Evolutionary conservation across 2,113 vertebrate genomes (phyloP).

Genomic region (Parus major): DNA sequence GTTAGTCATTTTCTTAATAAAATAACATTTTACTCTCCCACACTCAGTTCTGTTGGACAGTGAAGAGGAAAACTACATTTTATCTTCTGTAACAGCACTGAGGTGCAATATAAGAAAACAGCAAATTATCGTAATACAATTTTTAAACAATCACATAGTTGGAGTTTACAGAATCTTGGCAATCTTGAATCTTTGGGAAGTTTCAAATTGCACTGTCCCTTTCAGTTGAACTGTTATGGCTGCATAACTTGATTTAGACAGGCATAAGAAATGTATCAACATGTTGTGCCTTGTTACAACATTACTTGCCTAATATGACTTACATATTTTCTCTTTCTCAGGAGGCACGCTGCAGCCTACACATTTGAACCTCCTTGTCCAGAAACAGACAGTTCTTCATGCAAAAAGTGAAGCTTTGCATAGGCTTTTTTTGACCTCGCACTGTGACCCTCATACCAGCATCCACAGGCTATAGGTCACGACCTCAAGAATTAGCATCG

Average conservation of each 20-base stretch:
- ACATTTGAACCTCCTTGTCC: slow-evolving; percentile 9
- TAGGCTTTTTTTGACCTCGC: slow-evolving; percentile 65
- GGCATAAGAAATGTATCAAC: neutral
- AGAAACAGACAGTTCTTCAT: slow-evolving; percentile 33
- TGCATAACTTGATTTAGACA: neutral
- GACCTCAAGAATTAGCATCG: slow-evolving; percentile 73
- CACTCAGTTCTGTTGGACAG: neutral
- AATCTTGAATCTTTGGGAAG: neutral
- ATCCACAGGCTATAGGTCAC: slow-evolving; percentile 69
- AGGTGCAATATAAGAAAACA: neutral
- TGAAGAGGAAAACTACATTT: neutral
- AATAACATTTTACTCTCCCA: neutral
- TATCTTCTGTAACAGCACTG: neutral
- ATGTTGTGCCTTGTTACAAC: slow-evolving; percentile 39
- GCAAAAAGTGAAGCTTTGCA: slow-evolving; percentile 14
- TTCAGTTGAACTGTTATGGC: neutral
- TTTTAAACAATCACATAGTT: neutral
- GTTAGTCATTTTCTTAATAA: neutral
- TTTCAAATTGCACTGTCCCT: neutral
- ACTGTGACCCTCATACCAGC: slow-evolving; percentile 71
- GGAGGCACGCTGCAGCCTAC: neutral
- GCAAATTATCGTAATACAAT: neutral
- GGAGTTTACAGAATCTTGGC: neutral
- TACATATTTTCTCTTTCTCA: slow-evolving; percentile 52
- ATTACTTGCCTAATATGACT: slow-evolving; percentile 18